Conservation (phyloP, 2,113 vertebrate genomes). For the Caranx ignobilis region DNA sequence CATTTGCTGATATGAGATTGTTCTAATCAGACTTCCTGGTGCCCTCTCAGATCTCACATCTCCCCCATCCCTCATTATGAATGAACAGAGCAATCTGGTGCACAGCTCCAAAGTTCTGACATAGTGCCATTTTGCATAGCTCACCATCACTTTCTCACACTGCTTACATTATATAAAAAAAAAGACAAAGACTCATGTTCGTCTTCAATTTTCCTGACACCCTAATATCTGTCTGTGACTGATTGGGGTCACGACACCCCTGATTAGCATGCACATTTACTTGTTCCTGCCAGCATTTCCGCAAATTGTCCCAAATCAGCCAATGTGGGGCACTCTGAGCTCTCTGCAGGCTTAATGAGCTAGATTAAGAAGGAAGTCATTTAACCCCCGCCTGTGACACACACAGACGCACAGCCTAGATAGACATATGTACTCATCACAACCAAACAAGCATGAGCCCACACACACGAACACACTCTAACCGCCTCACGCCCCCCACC, state of each 20-base stretch:
- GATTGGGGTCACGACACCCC: slow-evolving; percentile 72
- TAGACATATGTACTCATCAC: slow-evolving; percentile 50
- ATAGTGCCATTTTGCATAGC: slow-evolving; percentile 22
- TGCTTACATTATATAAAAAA: slow-evolving; percentile 9
- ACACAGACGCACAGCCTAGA: slow-evolving; percentile 22
- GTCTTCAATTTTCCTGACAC: slow-evolving; percentile 44
- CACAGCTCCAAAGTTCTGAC: neutral
- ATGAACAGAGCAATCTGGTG: neutral
- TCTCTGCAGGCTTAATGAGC: slow-evolving; percentile 78
- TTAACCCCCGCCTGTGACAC: slow-evolving; percentile 67
- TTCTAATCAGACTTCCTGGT: neutral
- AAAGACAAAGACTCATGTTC: slow-evolving; percentile 47
- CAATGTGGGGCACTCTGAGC: slow-evolving; percentile 56
- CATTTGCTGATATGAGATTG: neutral
- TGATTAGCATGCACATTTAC: slow-evolving; percentile 75
- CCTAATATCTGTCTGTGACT: slow-evolving; percentile 67
- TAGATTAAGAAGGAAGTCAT: slow-evolving; percentile 77
- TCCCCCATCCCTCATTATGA: neutral
- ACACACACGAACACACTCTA: slow-evolving; percentile 17
- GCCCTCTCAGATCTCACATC: neutral
- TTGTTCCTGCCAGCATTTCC: slow-evolving; percentile 68
- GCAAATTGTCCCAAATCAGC: slow-evolving; percentile 79
- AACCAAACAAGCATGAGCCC: slow-evolving; percentile 47
- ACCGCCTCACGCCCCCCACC: slow-evolving; percentile 6
- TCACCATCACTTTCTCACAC: neutral